Base-by-base conservation (phyloP, 2,797 vertebrate genomes). In the Aldrovandia affinis region DNA sequence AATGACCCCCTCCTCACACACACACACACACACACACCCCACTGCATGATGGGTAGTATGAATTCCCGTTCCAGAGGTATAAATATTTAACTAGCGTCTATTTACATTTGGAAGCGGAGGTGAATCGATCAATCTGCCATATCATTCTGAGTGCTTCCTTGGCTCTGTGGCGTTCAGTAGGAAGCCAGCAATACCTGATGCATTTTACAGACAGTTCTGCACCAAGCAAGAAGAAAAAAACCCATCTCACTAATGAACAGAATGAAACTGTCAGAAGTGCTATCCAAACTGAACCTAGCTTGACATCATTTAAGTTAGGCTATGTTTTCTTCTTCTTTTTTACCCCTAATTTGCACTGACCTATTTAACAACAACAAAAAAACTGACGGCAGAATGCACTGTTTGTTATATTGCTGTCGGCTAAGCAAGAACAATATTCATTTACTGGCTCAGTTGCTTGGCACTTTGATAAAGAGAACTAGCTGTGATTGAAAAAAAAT, bases 311-410 rank as follows among this genome's bases (percentile, higher is more conserved):
- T 63, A 25, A 59, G 3, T 20, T 50, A 12, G 12, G 12, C 47
- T 12, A 50, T 12, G n/a, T n/a, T n/a, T n/a, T 15, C 12, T 14
- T 14, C 54, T 14, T 20, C 57, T 20, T 20, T 20, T 2, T 20
- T n/a, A 12, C 6, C 20, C 22, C 15, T 20, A 25, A 9, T 44
- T 42, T 44, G 39, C 70, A 75, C 70, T 20, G 70, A 8, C 70
- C 39, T 44, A 44, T 75, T 75, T 75, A 44, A 75, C n/a, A n/a
- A n/a, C n/a, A n/a, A n/a, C n/a, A n/a, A n/a, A n/a, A 75, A 44
- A 75, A 36, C 22, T 15, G 36, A 7, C 12, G 68, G 8, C 30
- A 39, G 22, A 28, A 18, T 15, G 28, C 63, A 2, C 36, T 68
- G 55, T 57, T 57, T 15, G 9, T 57, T 57, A 20, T 20, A 15